Evolutionary conservation across 2,797 vertebrate species (phyloP), one percentile per base, ranked within the genome.

Genomic region (Lycodopsis pacificus): DNA sequence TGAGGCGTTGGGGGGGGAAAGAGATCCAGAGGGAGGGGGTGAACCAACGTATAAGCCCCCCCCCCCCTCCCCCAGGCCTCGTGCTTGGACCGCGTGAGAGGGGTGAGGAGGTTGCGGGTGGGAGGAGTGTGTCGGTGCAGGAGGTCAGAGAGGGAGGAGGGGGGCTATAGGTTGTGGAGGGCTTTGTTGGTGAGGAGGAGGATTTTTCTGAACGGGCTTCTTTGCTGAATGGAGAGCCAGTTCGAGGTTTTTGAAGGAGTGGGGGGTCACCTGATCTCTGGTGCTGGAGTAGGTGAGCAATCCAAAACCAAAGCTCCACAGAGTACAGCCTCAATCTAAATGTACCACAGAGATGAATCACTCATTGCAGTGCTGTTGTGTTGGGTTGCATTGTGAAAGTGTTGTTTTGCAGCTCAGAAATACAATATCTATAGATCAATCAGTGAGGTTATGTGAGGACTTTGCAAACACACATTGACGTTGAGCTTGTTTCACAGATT

Each of bases 271-370:
- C 8, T 49, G 19, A n/a, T 49, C 19, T 49, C 19, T 49, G 46
- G 46, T 49, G 46, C 46, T 20, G 46, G 19, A 49, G 46, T 49
- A 49, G 46, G 19, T n/a, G 46, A 49, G 46, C 19, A 49, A 49
- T 49, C 46, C 19, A 49, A 49, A 49, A 66, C 19, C 34, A 44
- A 65, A 49, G 14, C 14, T 51, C 34, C 67, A 58, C 67, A 58
- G 38, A 20, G 61, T 44, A 49, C 38, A 34, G 11, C 71, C 51
- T 58, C 32, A 15, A 22, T 68, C 2, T 22, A 4, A 54, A 56
- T 32, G 49, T 3, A 68, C 22, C 64, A 48, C 27, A 42, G 25
- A 69, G 59, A 72, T 56, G 34, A 77, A 71, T 65, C 20, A n/a
- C 25, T 25, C 19, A 22, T 38, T 70, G n/a, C 19, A 42, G 44